A percentile compares a stretch with the other conserved stretches of the same genome.
Evolutionary conservation across 2,113 vertebrate genomes (phyloP).

Genomic region (Platichthys flesus): DNA sequence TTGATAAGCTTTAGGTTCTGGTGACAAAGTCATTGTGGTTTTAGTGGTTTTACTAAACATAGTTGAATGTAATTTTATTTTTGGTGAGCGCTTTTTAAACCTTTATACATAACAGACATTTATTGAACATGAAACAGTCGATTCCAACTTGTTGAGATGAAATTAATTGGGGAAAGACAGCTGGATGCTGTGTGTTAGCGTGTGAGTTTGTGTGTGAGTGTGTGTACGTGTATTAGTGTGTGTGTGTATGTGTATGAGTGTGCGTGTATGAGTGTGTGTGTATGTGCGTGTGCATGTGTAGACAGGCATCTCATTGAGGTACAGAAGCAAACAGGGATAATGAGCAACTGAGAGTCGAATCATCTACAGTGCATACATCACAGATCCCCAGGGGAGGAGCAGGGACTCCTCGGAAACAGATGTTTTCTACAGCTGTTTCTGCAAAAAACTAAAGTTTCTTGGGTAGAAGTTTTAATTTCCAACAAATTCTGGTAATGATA

Average conservation of each 20-base stretch:
- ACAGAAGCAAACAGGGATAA: constrained; percentile 10
- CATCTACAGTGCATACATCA: neutral
- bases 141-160: neutral
- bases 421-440: no score
- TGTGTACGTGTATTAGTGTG: neutral
- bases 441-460: no score
- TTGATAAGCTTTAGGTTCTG: no score
- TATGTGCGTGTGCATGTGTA: neutral
- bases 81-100: no score
- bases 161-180: neutral
- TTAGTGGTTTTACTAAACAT: no score
- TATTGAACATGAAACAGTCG: neutral
- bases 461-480: neutral
- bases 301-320: neutral
- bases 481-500: neutral
- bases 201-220: no score
- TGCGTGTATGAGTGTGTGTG: no score
- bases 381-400: neutral
- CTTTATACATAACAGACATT: neutral
- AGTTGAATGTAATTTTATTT: no score
- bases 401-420: no score
- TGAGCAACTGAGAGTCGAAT: neutral
- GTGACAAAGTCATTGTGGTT: no score
- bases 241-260: neutral
- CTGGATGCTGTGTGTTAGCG: neutral